Percentiles rank a stretch among this genome's conserved stretches.
These are phyloP conservation scores for Telenomus remus DNA, from an alignment of 1,140 invertebrate species.

Conservation along the genomic window DNA sequence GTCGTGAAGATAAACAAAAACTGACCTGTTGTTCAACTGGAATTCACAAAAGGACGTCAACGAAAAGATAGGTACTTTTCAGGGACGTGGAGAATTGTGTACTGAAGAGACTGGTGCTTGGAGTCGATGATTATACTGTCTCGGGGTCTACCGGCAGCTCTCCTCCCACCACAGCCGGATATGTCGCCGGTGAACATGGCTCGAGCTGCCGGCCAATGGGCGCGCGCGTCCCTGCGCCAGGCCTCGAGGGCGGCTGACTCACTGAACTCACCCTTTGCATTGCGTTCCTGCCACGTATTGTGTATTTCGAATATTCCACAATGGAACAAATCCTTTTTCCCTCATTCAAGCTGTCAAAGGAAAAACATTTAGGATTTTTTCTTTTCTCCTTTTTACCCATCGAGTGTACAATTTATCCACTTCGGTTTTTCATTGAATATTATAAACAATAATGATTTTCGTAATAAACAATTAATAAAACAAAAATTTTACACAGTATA, in stretches of 20 bases:
- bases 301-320: conserved; percentile 34
- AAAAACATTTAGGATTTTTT: no score
- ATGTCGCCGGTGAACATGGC: conserved; percentile 27
- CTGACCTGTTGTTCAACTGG: conserved; percentile 24
- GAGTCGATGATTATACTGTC: conserved; percentile 30
- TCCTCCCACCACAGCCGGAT: conserved; percentile 30
- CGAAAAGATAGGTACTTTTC: conserved; percentile 18
- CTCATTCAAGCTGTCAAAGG: no score
- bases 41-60: conserved; percentile 15
- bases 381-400: no score
- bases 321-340: conserved; percentile 21
- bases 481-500: no score
- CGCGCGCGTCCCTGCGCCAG: conserved; percentile 1
- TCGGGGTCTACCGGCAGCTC: conserved; percentile 30
- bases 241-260: conserved; percentile 42
- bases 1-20: neutral
- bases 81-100: conserved; percentile 25
- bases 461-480: no score
- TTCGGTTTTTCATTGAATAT: no score
- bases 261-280: conserved; percentile 43
- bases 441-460: no score
- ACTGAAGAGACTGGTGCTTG: conserved; percentile 32
- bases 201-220: conserved; percentile 19
- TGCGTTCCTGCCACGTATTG: conserved; percentile 48
- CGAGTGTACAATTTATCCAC: no score